These are phyloP conservation scores for Corvus hawaiiensis DNA, from an alignment of 2,113 vertebrate species.

Conservation along the genomic window DNA sequence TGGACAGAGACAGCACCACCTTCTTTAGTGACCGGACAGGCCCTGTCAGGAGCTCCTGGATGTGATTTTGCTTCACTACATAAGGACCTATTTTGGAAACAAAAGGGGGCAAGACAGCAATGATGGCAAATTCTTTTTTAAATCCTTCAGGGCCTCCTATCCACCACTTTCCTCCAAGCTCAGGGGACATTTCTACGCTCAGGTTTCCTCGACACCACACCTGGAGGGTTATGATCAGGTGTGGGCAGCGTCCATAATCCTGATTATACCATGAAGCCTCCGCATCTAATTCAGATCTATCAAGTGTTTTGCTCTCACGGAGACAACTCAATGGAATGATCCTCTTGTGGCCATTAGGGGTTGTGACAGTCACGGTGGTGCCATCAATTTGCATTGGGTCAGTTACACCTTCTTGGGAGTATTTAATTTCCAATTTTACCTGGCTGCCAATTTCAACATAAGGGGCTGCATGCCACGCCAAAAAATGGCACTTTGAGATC, in stretches of 20 bases:
- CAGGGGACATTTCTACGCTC: neutral
- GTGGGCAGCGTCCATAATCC: constrained; percentile 2
- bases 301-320: neutral
- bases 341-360: neutral
- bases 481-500: constrained; percentile 35
- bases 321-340: neutral
- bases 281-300: neutral
- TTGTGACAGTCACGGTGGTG: neutral
- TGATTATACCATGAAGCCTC: constrained; percentile 34
- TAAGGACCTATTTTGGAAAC: constrained; percentile 59
- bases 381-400: neutral
- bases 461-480: constrained; percentile 4
- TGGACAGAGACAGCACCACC: constrained; percentile 54
- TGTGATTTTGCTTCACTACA: constrained; percentile 41
- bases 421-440: constrained; percentile 14
- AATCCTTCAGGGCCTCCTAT: constrained; percentile 31
- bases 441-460: neutral
- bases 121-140: constrained; percentile 29
- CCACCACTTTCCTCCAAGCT: constrained; percentile 45
- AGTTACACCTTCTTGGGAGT: constrained; percentile 18
- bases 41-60: constrained; percentile 49
- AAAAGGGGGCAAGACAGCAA: constrained; percentile 3
- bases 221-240: constrained; percentile 1
- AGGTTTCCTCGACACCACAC: constrained; percentile 40
- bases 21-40: constrained; percentile 56